Conservation (phyloP, 2,797 vertebrate genomes). For the Poecile montanus region DNA sequence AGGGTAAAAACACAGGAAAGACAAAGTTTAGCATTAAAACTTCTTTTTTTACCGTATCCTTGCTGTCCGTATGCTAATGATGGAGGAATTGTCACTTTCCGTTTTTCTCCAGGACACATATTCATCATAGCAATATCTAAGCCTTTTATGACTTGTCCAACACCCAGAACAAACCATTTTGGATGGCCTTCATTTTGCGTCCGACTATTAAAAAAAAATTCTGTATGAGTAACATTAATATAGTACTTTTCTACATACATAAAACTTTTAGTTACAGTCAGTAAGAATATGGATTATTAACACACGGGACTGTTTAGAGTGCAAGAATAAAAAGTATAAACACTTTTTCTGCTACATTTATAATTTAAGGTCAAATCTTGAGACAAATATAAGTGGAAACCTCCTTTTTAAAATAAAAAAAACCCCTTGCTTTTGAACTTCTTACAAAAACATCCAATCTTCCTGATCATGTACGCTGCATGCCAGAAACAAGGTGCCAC, state of each 20-base stretch:
- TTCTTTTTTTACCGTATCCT: constrained; percentile 86
- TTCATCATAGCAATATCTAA: constrained; percentile 90
- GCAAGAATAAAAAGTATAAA: background rate
- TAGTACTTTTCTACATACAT: background rate
- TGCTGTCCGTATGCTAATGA: constrained; percentile 87
- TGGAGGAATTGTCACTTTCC: constrained; percentile 90
- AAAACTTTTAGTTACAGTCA: background rate
- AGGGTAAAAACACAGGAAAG: background rate
- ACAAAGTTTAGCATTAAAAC: background rate
- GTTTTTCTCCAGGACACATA: constrained; percentile 95
- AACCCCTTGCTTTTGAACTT: background rate
- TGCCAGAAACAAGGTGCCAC: background rate
- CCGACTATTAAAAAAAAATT: constrained; percentile 79
- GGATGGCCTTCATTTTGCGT: constrained; percentile 89
- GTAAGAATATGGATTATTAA: background rate
- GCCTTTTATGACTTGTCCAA: constrained; percentile 95
- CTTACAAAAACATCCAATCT: background rate
- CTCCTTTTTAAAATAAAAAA: background rate
- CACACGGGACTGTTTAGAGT: background rate
- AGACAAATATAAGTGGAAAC: background rate
- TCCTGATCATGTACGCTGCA: background rate
- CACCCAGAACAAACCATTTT: constrained; percentile 94
- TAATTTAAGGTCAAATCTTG: background rate
- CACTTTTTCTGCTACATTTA: background rate
- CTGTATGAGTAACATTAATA: background rate